These are phyloP conservation scores for Muricea muricata DNA, from an alignment of 92 coral and sea anemone species.

Conservation along the genomic window DNA sequence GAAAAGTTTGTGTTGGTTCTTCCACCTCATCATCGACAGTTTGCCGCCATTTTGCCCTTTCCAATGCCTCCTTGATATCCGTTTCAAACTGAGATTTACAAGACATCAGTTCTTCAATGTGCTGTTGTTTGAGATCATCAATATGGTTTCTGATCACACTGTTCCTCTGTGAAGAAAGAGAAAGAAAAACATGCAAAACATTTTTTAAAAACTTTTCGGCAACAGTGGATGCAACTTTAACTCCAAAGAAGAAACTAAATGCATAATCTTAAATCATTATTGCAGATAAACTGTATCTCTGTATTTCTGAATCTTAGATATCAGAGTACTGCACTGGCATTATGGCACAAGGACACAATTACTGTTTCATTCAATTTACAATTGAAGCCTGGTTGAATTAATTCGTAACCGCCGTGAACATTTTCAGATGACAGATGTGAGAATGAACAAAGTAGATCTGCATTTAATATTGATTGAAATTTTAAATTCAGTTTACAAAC, in stretches of 20 bases:
- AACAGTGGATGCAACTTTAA: neutral
- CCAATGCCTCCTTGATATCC: slow-evolving; percentile 15
- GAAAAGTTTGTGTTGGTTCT: neutral
- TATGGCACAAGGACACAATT: too few relatives aligned
- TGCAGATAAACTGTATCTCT: neutral
- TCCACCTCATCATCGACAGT: neutral
- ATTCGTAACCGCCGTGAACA: too few relatives aligned
- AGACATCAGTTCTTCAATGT: slow-evolving; percentile 21
- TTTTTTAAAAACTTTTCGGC: neutral
- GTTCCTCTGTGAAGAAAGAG: slow-evolving; percentile 10
- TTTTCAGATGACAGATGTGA: too few relatives aligned
- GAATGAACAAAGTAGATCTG: too few relatives aligned
- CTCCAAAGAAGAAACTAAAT: neutral
- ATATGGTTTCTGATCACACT: neutral
- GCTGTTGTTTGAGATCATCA: slow-evolving; percentile 27
- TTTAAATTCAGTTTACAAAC: too few relatives aligned
- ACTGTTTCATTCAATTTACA: too few relatives aligned
- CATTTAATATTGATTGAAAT: too few relatives aligned
- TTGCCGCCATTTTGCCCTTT: slow-evolving; percentile 13
- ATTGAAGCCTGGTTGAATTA: too few relatives aligned
- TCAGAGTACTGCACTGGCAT: too few relatives aligned
- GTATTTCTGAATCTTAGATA: too few relatives aligned
- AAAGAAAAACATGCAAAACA: neutral
- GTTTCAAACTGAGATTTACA: slow-evolving; percentile 37
- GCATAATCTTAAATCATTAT: neutral